phyloP scores from a whole-genome alignment of 1,140 invertebrate species.

The Lepidurus apus region DNA sequence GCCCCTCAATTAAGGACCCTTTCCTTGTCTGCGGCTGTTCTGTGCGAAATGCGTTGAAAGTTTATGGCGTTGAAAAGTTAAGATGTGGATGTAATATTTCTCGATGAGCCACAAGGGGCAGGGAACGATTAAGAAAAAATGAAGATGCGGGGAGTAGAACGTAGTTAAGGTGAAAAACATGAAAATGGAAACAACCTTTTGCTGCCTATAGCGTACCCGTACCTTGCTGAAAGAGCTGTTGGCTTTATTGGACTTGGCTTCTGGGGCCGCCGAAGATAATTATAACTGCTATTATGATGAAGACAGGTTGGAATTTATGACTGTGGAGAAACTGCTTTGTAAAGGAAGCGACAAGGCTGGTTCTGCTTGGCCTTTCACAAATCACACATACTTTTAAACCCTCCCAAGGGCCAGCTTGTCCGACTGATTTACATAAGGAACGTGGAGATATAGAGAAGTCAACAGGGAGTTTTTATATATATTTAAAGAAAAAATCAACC shows the following conservation, averaged over 20 bases:
- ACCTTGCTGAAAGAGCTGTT: not conserved
- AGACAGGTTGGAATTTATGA: constrained; percentile 18
- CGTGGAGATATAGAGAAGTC: not conserved
- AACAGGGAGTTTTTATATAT: not conserved
- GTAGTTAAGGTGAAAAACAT: not conserved
- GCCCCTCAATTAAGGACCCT: not conserved
- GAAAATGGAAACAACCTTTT: not conserved
- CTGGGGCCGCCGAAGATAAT: not conserved
- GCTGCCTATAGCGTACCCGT: not conserved
- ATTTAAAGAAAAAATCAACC: not conserved
- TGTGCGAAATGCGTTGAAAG: not conserved
- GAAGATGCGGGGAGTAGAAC: not conserved
- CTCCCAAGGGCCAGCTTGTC: not conserved
- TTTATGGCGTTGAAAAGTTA: not conserved
- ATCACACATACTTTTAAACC: not conserved
- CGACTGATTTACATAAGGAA: not conserved
- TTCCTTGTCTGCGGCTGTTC: not conserved
- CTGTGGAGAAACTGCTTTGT: constrained; percentile 1
- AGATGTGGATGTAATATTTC: not conserved
- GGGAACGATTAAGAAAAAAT: not conserved
- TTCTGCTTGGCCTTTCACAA: not conserved
- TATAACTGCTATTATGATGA: not conserved
- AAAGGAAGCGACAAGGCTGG: not conserved
- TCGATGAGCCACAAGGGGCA: not conserved
- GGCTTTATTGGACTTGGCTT: constrained; percentile 15